phyloP scores from a whole-genome alignment of 2,888 invertebrate species.

The Amblyteles armatorius region DNA sequence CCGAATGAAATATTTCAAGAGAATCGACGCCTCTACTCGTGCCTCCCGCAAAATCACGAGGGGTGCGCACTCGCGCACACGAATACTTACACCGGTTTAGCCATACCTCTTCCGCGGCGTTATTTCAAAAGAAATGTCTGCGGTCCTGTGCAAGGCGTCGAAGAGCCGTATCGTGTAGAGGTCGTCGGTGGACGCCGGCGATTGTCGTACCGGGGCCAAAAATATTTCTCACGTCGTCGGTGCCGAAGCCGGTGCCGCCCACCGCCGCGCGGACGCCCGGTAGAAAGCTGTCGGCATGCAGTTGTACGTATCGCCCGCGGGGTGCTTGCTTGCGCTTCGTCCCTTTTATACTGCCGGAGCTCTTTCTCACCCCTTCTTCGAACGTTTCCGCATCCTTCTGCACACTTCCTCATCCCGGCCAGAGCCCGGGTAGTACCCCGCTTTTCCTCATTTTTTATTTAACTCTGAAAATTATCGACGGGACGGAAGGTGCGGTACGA shows the following conservation, averaged over 20 bases:
- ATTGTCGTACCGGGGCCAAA: constrained; percentile 76
- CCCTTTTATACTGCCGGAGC: constrained; percentile 15
- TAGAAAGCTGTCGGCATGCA: constrained; percentile 50
- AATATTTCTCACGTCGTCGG: constrained; percentile 82
- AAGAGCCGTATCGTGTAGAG: constrained; percentile 60
- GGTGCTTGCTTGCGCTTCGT: constrained; percentile 39
- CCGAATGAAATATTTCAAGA: constrained; percentile 36
- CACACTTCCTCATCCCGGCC: constrained; percentile 58
- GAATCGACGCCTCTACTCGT: constrained; percentile 11
- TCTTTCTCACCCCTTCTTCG: constrained; percentile 31
- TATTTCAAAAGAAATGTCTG: constrained; percentile 76
- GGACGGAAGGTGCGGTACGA: constrained; percentile 50
- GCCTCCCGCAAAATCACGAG: constrained; percentile 44
- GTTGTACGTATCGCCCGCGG: constrained; percentile 35
- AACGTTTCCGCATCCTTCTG: constrained; percentile 54
- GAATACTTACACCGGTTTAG: not conserved
- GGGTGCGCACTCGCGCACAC: not conserved
- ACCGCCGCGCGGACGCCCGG: constrained; percentile 67
- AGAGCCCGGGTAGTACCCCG: constrained; percentile 48
- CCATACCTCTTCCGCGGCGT: constrained; percentile 69
- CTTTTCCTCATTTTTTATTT: constrained; percentile 71
- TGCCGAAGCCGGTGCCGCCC: constrained; percentile 71
- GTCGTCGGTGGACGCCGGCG: constrained; percentile 47
- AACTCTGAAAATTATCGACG: constrained; percentile 63
- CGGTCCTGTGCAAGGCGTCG: constrained; percentile 65